These are phyloP conservation scores for Drosophila cardini DNA, from an alignment of 1,140 invertebrate genomes.

Conservation along the genomic window DNA sequence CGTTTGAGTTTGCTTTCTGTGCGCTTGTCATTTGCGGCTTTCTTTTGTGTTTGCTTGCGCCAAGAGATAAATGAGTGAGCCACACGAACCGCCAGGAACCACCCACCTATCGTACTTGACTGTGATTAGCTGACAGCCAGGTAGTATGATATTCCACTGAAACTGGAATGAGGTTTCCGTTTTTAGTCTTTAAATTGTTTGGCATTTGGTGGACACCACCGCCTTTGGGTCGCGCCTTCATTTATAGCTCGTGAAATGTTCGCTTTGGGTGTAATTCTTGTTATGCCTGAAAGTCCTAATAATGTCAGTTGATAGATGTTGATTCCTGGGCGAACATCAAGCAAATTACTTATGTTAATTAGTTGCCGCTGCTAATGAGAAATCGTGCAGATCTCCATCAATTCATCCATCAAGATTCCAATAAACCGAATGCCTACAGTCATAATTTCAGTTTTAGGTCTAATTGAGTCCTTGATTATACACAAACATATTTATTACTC, in stretches of 20 bases:
- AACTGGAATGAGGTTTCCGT: conserved; percentile 15
- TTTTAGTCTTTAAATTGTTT: conserved; percentile 40
- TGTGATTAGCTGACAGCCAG: conserved; percentile 48
- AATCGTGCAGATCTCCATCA: conserved; percentile 59
- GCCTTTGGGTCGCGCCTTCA: conserved; percentile 28
- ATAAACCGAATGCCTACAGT: conserved; percentile 51
- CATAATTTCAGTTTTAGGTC: conserved; percentile 36
- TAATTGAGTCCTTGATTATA: conserved; percentile 20
- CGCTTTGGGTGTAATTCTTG: conserved; percentile 54
- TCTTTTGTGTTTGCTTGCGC: conserved; percentile 55
- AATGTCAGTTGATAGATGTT: conserved; percentile 18
- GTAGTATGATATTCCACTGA: conserved; percentile 4
- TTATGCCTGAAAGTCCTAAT: conserved; percentile 14
- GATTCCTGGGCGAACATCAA: conserved; percentile 38
- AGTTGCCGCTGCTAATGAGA: conserved; percentile 71
- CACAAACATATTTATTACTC: conserved; percentile 25
- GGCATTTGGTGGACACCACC: conserved; percentile 23
- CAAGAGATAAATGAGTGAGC: conserved; percentile 62
- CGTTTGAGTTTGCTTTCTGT: conserved; percentile 5
- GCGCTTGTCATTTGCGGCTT: conserved; percentile 35
- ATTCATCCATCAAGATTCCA: conserved; percentile 41
- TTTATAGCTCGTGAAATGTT: conserved; percentile 43
- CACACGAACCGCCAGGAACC: conserved; percentile 16
- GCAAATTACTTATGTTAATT: conserved; percentile 82
- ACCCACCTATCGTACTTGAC: conserved; percentile 20